These are phyloP conservation scores for Danio aesculapii DNA, from an alignment of 2,797 vertebrate species.

Conservation along the genomic window DNA sequence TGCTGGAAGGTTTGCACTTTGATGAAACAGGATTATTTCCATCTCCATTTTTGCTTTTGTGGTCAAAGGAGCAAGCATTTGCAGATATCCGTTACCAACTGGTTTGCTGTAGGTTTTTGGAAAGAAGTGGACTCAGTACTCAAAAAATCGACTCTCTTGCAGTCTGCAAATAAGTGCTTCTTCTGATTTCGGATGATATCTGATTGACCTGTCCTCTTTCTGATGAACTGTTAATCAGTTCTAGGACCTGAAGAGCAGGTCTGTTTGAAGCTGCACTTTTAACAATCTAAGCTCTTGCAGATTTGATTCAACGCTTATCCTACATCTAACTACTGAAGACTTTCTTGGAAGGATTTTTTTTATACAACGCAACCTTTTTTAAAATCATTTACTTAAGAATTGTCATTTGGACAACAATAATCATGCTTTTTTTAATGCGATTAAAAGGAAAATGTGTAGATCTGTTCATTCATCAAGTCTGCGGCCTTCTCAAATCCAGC, in stretches of 20 bases:
- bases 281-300: slow-evolving; percentile 10
- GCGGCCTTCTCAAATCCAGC: not conserved
- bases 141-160: slow-evolving; percentile 3
- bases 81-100: slow-evolving; percentile 37
- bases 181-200: slow-evolving; percentile 21
- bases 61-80: slow-evolving; percentile 39
- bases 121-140: slow-evolving; percentile 39
- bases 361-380: not conserved
- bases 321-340: not conserved
- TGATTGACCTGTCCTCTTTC: slow-evolving; percentile 11
- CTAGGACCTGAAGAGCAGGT: slow-evolving; percentile 32
- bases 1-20: slow-evolving; percentile 55
- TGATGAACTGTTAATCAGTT: slow-evolving; percentile 24
- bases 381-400: not conserved
- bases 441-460: not conserved
- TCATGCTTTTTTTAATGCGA: not conserved
- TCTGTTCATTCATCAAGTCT: not conserved
- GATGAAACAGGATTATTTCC: slow-evolving; percentile 55
- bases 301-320: not conserved
- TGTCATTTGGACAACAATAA: not conserved
- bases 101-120: slow-evolving; percentile 7
- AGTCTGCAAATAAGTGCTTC: not conserved
- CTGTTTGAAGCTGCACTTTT: slow-evolving; percentile 30
- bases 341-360: not conserved
- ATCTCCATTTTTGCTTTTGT: slow-evolving; percentile 51